These are phyloP conservation scores for Cryptomyrus ogoouensis DNA, from an alignment of 2,113 vertebrate species.

Conservation along the genomic window DNA sequence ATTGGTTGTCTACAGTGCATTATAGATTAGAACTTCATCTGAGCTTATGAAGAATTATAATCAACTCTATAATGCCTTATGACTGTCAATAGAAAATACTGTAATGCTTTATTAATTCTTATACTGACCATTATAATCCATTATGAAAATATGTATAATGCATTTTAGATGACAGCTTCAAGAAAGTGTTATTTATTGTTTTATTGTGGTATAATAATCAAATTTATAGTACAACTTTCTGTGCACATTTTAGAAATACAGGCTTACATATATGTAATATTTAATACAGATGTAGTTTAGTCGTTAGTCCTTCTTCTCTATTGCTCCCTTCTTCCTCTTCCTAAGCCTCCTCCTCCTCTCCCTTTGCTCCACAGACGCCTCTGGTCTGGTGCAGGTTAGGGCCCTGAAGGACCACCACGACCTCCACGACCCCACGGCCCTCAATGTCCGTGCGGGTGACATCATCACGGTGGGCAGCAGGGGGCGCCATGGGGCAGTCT, in stretches of 20 bases:
- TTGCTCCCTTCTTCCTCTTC: background rate
- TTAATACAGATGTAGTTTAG: background rate
- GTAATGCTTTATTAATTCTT: too few relatives aligned
- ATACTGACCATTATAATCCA: too few relatives aligned
- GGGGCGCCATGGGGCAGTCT: background rate
- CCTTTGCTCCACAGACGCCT: constrained; percentile 68
- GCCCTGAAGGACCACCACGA: constrained; percentile 96
- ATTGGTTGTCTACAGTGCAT: too few relatives aligned
- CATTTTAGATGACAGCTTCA: too few relatives aligned
- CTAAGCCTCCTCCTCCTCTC: background rate
- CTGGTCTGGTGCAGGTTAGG: constrained; percentile 85
- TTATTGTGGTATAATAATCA: background rate
- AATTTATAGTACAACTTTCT: too few relatives aligned
- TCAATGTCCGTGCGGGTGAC: constrained; percentile 86
- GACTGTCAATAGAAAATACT: too few relatives aligned
- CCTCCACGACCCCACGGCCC: constrained; percentile 87
- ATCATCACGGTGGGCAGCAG: constrained; percentile 74
- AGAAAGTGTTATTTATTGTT: background rate
- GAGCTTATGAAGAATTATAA: too few relatives aligned
- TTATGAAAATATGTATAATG: too few relatives aligned
- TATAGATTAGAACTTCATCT: too few relatives aligned
- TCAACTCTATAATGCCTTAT: too few relatives aligned
- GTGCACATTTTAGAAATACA: background rate
- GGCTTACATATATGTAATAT: background rate
- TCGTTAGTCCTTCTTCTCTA: background rate